Evolutionary conservation across 2,797 vertebrate species (phyloP).

Genomic region (Phoxinus dragarum): DNA sequence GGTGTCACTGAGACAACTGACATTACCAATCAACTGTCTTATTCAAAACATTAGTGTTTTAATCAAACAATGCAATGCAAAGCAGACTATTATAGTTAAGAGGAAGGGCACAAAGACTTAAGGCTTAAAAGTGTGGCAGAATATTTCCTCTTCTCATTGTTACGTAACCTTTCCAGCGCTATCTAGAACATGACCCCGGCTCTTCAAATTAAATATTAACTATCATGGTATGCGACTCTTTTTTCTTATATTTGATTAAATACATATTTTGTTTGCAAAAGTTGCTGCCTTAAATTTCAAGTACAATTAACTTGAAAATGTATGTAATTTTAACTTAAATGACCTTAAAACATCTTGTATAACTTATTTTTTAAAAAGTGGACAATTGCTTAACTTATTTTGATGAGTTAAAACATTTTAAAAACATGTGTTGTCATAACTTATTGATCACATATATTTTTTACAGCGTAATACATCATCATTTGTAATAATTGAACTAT

Average conservation of each 20-base stretch:
- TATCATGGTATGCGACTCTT: conserved; percentile 36
- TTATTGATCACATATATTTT: no score
- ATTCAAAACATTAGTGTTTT: conserved; percentile 39
- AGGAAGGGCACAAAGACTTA: neutral
- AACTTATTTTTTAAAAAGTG: no score
- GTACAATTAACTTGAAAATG: no score
- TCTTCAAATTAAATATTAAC: conserved; percentile 83
- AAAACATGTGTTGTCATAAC: no score
- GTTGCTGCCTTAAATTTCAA: no score
- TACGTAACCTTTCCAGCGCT: conserved; percentile 63
- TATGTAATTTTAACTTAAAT: no score
- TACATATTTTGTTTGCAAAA: neutral
- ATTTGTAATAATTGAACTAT: conserved; percentile 32
- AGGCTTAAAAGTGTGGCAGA: conserved; percentile 1
- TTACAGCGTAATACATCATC: neutral
- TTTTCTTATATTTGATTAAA: neutral
- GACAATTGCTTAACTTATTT: no score
- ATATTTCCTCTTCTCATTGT: conserved; percentile 47
- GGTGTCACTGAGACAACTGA: neutral
- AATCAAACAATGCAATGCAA: conserved; percentile 33
- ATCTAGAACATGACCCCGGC: conserved; percentile 75
- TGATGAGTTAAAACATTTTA: no score
- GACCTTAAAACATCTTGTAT: no score
- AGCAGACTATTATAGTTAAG: conserved; percentile 20
- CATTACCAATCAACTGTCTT: neutral